Conservation (phyloP, 2,888 invertebrate species). For the Morpho achilles region DNA sequence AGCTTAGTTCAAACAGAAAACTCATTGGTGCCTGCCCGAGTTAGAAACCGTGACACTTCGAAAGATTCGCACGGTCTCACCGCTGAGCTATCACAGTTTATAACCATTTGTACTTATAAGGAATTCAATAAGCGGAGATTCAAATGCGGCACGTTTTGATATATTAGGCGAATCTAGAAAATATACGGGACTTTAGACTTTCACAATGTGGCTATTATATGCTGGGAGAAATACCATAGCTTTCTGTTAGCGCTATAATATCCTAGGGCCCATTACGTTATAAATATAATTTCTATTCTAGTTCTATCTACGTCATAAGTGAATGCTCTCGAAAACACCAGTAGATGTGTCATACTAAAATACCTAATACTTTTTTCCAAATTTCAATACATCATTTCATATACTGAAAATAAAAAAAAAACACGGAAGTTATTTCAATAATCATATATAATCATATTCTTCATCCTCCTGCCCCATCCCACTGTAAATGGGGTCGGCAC, state of each 20-base stretch:
- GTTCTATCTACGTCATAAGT: too few species aligned
- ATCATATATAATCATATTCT: too few species aligned
- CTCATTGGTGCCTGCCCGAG: too few species aligned
- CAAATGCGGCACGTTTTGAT: slow-evolving; percentile 19
- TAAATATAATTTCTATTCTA: not conserved
- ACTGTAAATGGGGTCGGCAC: too few species aligned
- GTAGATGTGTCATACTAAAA: too few species aligned
- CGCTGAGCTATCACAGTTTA: not conserved
- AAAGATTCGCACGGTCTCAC: not conserved
- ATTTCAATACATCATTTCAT: too few species aligned
- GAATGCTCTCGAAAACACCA: too few species aligned
- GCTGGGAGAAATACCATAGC: slow-evolving; percentile 17
- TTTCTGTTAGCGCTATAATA: slow-evolving; percentile 7
- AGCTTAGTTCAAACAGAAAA: too few species aligned
- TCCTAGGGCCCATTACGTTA: slow-evolving; percentile 8
- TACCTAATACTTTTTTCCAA: too few species aligned
- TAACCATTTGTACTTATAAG: slow-evolving; percentile 13
- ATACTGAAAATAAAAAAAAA: not conserved
- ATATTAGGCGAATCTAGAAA: slow-evolving; percentile 21
- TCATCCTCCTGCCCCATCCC: too few species aligned
- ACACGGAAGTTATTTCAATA: too few species aligned
- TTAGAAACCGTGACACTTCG: too few species aligned
- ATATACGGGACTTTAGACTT: slow-evolving; percentile 23
- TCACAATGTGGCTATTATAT: slow-evolving; percentile 24
- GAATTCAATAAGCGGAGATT: slow-evolving; percentile 21